phyloP scores from a whole-genome alignment of 2,888 invertebrate genomes.

The Gastracanthus pulcherrimus region DNA sequence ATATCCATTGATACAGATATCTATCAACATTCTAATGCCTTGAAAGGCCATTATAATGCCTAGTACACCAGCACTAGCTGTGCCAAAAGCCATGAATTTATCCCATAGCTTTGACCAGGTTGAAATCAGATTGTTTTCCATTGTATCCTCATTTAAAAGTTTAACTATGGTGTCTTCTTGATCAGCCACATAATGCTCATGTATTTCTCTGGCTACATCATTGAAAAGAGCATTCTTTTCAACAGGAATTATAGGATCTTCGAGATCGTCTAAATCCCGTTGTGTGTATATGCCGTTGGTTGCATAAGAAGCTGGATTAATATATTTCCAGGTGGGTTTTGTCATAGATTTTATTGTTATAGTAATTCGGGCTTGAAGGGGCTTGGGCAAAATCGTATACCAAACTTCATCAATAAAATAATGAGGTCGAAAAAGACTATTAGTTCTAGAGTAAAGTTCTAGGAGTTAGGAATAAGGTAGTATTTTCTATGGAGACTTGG shows the following conservation, averaged over 20 bases:
- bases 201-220: background rate
- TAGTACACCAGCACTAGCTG: background rate
- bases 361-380: background rate
- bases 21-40: too few relatives aligned
- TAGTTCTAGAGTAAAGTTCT: slow-evolving; percentile 59
- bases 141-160: too few relatives aligned
- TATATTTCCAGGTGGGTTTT: background rate
- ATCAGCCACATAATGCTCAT: background rate
- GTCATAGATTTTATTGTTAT: background rate
- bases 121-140: too few relatives aligned
- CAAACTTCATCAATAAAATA: background rate
- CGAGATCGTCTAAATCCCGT: background rate
- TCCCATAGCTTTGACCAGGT: background rate
- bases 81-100: background rate
- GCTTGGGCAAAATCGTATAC: background rate
- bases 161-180: too few relatives aligned
- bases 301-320: background rate
- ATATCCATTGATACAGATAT: too few relatives aligned
- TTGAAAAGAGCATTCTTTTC: background rate
- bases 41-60: too few relatives aligned
- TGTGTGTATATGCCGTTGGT: background rate
- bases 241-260: background rate
- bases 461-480: slow-evolving; percentile 57
- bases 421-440: slow-evolving; percentile 49
- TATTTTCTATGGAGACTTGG: slow-evolving; percentile 37